Evolutionary conservation across 2,113 vertebrate genomes (phyloP).

Genomic region (Drymodes brunneopygia): DNA sequence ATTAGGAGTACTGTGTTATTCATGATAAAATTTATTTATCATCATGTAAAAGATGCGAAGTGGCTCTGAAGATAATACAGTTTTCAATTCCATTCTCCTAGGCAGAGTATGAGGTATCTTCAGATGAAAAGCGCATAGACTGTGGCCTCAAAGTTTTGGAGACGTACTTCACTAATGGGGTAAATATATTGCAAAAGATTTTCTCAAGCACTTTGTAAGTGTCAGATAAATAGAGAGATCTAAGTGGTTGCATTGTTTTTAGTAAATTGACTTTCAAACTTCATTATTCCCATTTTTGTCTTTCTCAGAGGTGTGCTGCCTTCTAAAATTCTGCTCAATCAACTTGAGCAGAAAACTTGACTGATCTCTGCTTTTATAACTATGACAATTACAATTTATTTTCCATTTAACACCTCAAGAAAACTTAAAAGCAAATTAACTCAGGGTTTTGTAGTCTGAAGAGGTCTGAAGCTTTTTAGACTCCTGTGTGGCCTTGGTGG

Average conservation of each 20-base stretch:
- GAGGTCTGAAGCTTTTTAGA: background rate
- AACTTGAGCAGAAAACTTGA: background rate
- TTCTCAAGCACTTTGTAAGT: background rate
- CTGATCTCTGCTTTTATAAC: background rate
- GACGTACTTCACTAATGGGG: slow-evolving; percentile 84
- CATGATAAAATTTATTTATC: background rate
- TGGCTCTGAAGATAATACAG: background rate
- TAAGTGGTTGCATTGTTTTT: background rate
- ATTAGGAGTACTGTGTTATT: background rate
- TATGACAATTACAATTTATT: background rate
- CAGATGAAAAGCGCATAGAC: slow-evolving; percentile 82
- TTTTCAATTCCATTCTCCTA: slow-evolving; percentile 26
- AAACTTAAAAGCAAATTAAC: background rate
- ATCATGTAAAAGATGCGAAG: background rate
- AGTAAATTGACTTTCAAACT: background rate
- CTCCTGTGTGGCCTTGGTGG: background rate
- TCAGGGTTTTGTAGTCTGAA: background rate
- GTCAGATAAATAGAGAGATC: background rate
- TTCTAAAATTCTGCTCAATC: background rate
- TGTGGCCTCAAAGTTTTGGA: slow-evolving; percentile 80
- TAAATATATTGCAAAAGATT: slow-evolving; percentile 58
- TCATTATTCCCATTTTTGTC: background rate
- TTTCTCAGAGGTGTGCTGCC: background rate
- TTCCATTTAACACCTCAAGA: background rate
- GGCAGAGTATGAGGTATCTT: slow-evolving; percentile 86